Evolutionary conservation across 2,797 vertebrate species (phyloP).

Genomic region (Poecilia gillii): DNA sequence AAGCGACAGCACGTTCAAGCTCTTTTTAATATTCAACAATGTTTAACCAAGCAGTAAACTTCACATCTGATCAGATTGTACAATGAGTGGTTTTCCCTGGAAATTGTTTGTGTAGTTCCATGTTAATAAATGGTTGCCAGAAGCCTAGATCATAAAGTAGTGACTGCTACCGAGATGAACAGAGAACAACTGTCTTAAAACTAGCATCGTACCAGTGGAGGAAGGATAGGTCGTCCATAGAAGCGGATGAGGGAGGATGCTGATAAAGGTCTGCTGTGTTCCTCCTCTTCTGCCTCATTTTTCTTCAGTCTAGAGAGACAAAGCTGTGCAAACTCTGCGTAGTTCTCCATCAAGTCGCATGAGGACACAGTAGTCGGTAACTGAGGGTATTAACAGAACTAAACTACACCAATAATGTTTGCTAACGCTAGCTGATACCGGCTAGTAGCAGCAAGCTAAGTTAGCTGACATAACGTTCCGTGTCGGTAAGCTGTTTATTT

Average conservation of each 20-base stretch:
- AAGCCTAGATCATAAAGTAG: neutral
- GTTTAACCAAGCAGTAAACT: slow-evolving; percentile 3
- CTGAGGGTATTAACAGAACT: neutral
- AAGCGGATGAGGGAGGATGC: slow-evolving; percentile 73
- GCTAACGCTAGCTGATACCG: slow-evolving; percentile 21
- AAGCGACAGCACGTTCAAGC: neutral
- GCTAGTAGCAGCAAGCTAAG: slow-evolving; percentile 18
- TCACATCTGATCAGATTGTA: neutral
- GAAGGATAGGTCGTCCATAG: slow-evolving; percentile 72
- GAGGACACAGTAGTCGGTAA: neutral
- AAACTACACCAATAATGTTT: neutral
- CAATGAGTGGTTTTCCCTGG: neutral
- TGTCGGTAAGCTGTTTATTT: neutral
- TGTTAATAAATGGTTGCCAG: neutral
- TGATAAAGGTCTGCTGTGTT: slow-evolving; percentile 12
- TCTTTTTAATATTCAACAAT: neutral
- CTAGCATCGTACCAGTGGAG: slow-evolving; percentile 75
- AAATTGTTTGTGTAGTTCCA: neutral
- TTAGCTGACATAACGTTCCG: slow-evolving; percentile 22
- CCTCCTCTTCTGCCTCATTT: slow-evolving; percentile 26
- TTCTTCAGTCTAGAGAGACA: slow-evolving; percentile 41
- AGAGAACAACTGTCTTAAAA: neutral
- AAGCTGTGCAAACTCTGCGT: slow-evolving; percentile 70
- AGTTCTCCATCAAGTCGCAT: slow-evolving; percentile 76
- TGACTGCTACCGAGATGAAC: neutral